phyloP scores from a whole-genome alignment of 2,113 vertebrate genomes.

The Thermophis baileyi region DNA sequence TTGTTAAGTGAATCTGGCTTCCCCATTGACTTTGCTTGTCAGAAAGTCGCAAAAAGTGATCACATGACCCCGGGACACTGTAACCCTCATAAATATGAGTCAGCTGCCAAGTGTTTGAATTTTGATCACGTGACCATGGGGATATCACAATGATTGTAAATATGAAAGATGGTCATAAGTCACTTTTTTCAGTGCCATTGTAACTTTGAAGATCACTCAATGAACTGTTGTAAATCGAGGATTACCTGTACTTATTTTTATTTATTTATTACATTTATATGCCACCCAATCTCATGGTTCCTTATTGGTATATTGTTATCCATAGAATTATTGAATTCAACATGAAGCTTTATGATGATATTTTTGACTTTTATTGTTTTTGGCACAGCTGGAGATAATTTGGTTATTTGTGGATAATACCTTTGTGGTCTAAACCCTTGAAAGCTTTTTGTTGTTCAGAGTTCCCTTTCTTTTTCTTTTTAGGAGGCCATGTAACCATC shows the following conservation, averaged over 20 bases:
- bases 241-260: not conserved
- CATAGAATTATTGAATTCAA: not conserved
- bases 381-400: not conserved
- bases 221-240: not conserved
- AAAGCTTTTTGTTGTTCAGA: constrained; percentile 10
- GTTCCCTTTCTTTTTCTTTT: constrained; percentile 27
- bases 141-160: too few species aligned
- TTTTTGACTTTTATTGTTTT: not conserved
- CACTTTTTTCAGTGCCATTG: not conserved
- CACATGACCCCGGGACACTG: too few species aligned
- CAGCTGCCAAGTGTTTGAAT: not conserved
- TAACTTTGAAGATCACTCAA: too few species aligned
- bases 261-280: not conserved
- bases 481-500: constrained; percentile 80
- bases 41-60: too few species aligned
- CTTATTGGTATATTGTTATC: not conserved
- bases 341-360: not conserved
- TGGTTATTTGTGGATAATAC: not conserved
- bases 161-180: not conserved
- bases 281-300: not conserved
- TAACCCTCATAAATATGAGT: too few species aligned
- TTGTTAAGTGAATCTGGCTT: too few species aligned
- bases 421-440: not conserved
- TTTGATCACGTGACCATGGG: not conserved
- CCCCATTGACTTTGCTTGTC: too few species aligned